Conservation (phyloP, 2,797 vertebrate species). For the Anguilla anguilla region DNA sequence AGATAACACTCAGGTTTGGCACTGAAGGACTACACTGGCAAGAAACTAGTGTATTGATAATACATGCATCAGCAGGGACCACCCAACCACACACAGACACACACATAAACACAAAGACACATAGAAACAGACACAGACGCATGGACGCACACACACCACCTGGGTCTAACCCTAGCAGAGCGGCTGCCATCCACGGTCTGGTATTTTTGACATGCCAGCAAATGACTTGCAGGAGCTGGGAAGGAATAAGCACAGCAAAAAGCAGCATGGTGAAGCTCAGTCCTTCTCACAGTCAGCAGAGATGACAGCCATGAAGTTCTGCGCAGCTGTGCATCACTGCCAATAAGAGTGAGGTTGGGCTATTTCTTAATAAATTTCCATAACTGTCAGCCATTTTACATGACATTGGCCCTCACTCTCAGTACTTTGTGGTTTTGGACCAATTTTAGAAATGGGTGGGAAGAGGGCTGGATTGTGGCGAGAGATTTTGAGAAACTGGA, state of each 20-base stretch:
- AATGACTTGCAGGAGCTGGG: not conserved
- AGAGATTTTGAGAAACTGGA: constrained; percentile 31
- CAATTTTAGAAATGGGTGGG: constrained; percentile 35
- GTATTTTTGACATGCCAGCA: constrained; percentile 8
- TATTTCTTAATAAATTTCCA: constrained; percentile 52
- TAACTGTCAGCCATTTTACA: constrained; percentile 48
- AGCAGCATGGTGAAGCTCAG: not conserved
- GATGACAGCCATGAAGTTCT: constrained; percentile 25
- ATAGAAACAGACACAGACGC: not conserved
- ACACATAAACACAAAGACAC: not conserved
- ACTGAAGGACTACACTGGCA: constrained; percentile 29
- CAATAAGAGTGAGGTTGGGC: not conserved
- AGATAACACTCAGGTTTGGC: constrained; percentile 64
- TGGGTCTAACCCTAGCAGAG: constrained; percentile 45
- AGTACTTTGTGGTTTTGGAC: constrained; percentile 52
- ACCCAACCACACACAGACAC: not conserved
- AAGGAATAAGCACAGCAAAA: not conserved
- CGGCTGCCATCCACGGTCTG: constrained; percentile 11
- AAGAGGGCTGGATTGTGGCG: constrained; percentile 39
- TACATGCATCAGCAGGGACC: constrained; percentile 14
- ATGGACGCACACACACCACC: not conserved
- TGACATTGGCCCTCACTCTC: constrained; percentile 53
- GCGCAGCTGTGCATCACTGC: constrained; percentile 14
- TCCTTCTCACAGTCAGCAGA: not conserved
- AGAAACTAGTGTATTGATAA: constrained; percentile 18